These are phyloP conservation scores for Aurelia aurita complex sp. Pacific DNA, from an alignment of 30 jellyfish, hydroid and myxozoan genomes.

Conservation along the genomic window DNA sequence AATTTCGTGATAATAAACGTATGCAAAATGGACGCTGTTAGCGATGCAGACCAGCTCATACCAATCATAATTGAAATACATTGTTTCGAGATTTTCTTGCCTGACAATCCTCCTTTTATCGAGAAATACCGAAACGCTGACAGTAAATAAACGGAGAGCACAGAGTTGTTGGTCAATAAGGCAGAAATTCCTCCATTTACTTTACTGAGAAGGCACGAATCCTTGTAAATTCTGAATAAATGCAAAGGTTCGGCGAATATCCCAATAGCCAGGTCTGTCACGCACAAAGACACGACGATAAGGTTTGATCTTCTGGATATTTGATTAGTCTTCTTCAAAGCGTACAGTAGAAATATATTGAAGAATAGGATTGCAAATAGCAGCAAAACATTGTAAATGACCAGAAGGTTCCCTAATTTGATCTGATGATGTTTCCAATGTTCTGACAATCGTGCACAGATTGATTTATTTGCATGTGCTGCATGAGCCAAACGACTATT, in stretches of 20 bases:
- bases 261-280: constrained; percentile 32
- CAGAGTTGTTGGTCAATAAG: constrained; percentile 33
- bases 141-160: constrained; percentile 29
- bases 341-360: constrained; percentile 14
- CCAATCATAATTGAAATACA: constrained; percentile 6
- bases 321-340: constrained; percentile 27
- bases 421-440: constrained; percentile 26
- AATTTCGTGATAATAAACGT: constrained; percentile 22
- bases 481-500: not conserved
- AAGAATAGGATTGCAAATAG: constrained; percentile 22
- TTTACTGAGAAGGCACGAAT: constrained; percentile 47
- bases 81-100: constrained; percentile 35
- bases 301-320: constrained; percentile 21
- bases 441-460: constrained; percentile 41
- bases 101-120: constrained; percentile 35
- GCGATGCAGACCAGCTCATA: constrained; percentile 24
- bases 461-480: not conserved
- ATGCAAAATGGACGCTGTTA: constrained; percentile 21
- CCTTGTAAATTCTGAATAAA: constrained; percentile 43
- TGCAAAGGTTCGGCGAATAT: constrained; percentile 44
- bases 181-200: constrained; percentile 30
- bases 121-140: constrained; percentile 31
- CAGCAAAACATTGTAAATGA: constrained; percentile 23
- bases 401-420: not conserved
- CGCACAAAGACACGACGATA: constrained; percentile 19